Evolutionary conservation across 1,140 invertebrate genomes (phyloP).

Genomic region (Brachionus calyciflorus): DNA sequence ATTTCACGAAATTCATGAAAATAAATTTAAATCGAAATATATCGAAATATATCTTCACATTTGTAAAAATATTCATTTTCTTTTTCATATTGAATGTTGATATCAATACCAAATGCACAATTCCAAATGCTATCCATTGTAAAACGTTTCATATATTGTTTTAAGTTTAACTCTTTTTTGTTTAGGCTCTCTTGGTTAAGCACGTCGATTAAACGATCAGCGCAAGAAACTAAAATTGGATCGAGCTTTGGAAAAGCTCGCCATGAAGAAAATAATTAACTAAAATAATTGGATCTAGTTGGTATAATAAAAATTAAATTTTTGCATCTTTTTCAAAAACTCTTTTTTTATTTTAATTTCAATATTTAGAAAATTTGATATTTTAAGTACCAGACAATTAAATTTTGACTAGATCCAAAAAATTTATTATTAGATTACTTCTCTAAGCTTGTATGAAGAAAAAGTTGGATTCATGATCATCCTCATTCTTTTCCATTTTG

Average conservation of each 20-base stretch:
- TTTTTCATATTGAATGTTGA: slow-evolving; percentile 54
- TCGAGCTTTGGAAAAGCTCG: slow-evolving; percentile 49
- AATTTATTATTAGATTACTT: not conserved
- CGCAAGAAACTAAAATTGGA: not conserved
- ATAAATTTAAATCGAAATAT: not conserved
- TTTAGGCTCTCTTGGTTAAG: not conserved
- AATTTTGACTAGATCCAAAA: too few species aligned
- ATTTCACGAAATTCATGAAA: not conserved
- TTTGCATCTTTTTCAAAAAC: too few species aligned
- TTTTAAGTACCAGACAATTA: too few species aligned
- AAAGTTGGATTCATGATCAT: slow-evolving; percentile 66
- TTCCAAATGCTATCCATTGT: slow-evolving; percentile 46
- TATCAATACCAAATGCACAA: slow-evolving; percentile 40
- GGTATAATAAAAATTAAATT: too few species aligned
- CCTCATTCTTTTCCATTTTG: slow-evolving; percentile 64
- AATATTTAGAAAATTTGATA: not conserved
- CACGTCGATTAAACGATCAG: slow-evolving; percentile 25
- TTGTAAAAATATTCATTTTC: slow-evolving; percentile 50
- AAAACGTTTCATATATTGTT: slow-evolving; percentile 49
- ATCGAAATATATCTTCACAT: slow-evolving; percentile 5
- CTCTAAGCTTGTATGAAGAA: slow-evolving; percentile 63
- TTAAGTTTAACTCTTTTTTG: not conserved
- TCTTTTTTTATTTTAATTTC: too few species aligned
- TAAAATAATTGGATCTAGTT: too few species aligned
- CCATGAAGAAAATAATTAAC: too few species aligned